Conservation (phyloP, 2,888 invertebrate genomes). For the Chloroclysta siterata region DNA sequence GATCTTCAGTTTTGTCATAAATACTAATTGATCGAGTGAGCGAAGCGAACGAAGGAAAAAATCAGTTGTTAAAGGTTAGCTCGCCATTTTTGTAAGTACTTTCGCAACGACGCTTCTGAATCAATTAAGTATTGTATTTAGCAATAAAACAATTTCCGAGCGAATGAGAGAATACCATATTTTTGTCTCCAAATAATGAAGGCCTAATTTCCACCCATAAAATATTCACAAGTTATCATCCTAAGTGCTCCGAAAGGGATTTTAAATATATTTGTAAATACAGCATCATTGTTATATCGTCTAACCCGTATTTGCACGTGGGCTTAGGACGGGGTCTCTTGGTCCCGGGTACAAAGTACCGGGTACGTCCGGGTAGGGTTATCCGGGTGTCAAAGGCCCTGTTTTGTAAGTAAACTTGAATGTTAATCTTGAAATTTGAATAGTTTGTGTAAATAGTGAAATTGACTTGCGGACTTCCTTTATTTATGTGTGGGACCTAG, state of each 20-base stretch:
- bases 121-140: too few species aligned
- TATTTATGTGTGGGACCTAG: neutral
- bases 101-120: too few species aligned
- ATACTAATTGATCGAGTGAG: too few species aligned
- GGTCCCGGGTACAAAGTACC: constrained; percentile 18
- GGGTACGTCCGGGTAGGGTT: constrained; percentile 23
- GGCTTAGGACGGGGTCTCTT: constrained; percentile 12
- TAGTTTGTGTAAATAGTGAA: constrained; percentile 21
- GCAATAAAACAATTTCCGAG: too few species aligned
- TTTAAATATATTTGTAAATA: constrained; percentile 23
- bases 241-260: constrained; percentile 24
- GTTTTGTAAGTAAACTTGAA: constrained; percentile 25
- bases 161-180: neutral
- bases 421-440: constrained; percentile 24
- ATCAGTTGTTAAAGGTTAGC: too few species aligned
- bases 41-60: too few species aligned
- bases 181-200: constrained; percentile 15
- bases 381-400: constrained; percentile 30
- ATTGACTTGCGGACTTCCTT: neutral
- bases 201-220: constrained; percentile 18
- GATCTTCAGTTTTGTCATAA: too few species aligned
- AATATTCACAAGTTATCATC: constrained; percentile 23
- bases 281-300: constrained; percentile 21
- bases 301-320: constrained; percentile 28
- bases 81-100: too few species aligned